These are phyloP conservation scores for Zosterops japonicus DNA, from an alignment of 2,113 vertebrate genomes.

Conservation along the genomic window DNA sequence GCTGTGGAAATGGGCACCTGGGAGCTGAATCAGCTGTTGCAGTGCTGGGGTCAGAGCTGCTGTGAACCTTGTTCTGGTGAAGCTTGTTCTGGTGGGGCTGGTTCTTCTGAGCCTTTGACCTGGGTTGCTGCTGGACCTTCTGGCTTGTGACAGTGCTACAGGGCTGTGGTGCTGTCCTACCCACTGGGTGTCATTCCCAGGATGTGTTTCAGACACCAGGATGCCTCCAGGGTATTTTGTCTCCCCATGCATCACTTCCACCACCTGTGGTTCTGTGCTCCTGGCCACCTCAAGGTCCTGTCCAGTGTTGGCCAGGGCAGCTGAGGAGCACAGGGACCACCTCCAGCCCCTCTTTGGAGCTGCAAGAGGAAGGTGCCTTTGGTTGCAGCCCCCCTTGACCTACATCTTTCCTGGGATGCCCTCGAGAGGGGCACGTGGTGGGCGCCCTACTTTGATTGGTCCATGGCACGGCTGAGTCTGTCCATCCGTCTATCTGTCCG, in stretches of 20 bases:
- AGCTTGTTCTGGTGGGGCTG: background rate
- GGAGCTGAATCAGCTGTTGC: background rate
- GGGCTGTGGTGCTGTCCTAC: background rate
- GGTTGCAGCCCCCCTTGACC: background rate
- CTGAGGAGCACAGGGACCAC: background rate
- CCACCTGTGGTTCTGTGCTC: rapidly evolving
- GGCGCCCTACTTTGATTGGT: background rate
- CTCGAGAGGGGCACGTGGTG: background rate
- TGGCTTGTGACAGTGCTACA: background rate
- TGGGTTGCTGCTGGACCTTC: background rate
- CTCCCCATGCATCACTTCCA: rapidly evolving
- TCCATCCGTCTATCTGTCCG: rapidly evolving
- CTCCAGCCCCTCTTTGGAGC: background rate
- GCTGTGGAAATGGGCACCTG: background rate
- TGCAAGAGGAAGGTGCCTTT: background rate
- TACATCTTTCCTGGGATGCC: background rate
- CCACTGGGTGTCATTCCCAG: background rate
- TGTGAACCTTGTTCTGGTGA: background rate
- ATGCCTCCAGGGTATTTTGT: background rate
- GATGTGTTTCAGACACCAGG: background rate
- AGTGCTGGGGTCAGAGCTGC: background rate
- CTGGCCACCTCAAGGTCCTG: background rate
- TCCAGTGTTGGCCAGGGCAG: background rate
- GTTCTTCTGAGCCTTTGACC: background rate
- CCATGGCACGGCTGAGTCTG: rapidly evolving